phyloP scores from a whole-genome alignment of 1,140 invertebrate genomes.

The Neodiprion fabricii region DNA sequence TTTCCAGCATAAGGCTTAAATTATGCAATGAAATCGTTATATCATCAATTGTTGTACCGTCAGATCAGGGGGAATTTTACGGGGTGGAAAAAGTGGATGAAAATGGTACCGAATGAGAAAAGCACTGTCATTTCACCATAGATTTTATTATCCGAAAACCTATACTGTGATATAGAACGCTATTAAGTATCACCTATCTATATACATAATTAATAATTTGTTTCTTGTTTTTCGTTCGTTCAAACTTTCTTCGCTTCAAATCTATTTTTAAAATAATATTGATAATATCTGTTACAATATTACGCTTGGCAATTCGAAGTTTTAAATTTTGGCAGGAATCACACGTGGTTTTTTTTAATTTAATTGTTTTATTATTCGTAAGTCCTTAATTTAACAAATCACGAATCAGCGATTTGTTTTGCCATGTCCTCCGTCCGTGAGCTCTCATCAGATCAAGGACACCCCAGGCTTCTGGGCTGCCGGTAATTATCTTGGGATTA shows the following conservation, averaged over 20 bases:
- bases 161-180: constrained; percentile 49
- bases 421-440: no score
- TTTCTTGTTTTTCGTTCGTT: background rate
- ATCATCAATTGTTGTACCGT: no score
- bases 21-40: no score
- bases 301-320: constrained; percentile 49
- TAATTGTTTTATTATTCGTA: constrained; percentile 16
- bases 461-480: no score
- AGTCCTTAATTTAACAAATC: constrained; percentile 13
- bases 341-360: constrained; percentile 31
- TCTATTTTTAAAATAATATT: background rate
- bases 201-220: constrained; percentile 35
- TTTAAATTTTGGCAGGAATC: constrained; percentile 51
- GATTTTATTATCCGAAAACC: constrained; percentile 49
- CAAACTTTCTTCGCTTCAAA: background rate
- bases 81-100: no score
- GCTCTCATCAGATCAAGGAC: no score
- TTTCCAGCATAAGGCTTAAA: no score
- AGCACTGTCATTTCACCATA: no score
- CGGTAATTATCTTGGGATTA: no score
- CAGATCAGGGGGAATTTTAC: no score
- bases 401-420: background rate
- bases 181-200: constrained; percentile 48
- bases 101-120: no score
- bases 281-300: constrained; percentile 14